Conservation (phyloP, 2,888 invertebrate species). For the Brachypterus glaber region DNA sequence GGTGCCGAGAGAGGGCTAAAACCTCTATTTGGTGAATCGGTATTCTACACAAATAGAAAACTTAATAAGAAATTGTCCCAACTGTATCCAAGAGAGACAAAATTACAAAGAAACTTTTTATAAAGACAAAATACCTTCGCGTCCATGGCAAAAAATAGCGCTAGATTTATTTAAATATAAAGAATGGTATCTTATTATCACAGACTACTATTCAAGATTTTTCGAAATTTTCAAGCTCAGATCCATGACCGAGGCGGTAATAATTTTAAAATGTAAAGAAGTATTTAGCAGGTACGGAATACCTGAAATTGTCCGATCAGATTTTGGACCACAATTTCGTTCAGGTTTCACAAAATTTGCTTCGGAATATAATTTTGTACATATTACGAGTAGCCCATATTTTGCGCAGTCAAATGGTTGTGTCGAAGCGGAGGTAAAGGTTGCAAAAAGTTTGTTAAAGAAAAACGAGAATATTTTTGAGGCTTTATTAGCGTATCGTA, state of each 20-base stretch:
- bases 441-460: not conserved
- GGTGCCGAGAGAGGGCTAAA: slow-evolving; percentile 1
- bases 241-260: not conserved
- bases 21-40: not conserved
- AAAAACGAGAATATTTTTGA: slow-evolving; percentile 1
- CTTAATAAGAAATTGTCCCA: not conserved
- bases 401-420: not conserved
- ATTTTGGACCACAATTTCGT: not conserved
- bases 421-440: not conserved
- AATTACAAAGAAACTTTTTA: not conserved
- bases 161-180: not conserved
- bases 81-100: no score
- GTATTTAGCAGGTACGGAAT: not conserved
- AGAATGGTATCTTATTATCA: not conserved
- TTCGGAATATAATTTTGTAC: slow-evolving; percentile 3
- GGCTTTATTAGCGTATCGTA: slow-evolving; percentile 5
- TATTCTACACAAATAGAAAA: not conserved
- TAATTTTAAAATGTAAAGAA: not conserved
- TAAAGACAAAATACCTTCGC: not conserved
- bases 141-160: not conserved
- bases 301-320: not conserved
- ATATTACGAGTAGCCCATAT: slow-evolving; percentile 7
- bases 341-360: not conserved
- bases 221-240: not conserved
- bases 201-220: not conserved